A percentile compares a stretch with the other conserved stretches of the same genome.
phyloP scores from a whole-genome alignment of 2,113 vertebrate genomes.

The Zootoca vivipara region DNA sequence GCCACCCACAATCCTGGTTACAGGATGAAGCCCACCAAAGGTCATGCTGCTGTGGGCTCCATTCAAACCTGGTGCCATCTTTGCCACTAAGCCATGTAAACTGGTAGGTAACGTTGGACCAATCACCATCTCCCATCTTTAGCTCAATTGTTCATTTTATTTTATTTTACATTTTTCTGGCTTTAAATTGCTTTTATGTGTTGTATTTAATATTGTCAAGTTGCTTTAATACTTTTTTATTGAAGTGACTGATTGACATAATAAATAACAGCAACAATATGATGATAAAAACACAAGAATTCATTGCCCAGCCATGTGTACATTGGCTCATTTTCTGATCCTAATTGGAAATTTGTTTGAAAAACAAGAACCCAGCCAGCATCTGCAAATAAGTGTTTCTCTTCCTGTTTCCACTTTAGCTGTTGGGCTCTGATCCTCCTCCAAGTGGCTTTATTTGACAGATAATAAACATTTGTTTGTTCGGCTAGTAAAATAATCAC shows the following conservation, averaged over 20 bases:
- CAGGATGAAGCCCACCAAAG: neutral
- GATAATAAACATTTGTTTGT: slow-evolving; percentile 28
- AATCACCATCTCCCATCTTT: neutral
- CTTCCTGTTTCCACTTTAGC: slow-evolving; percentile 5
- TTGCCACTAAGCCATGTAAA: neutral
- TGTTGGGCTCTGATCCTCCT: slow-evolving; percentile 25
- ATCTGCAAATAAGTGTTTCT: neutral
- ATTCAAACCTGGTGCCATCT: neutral
- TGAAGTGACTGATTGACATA: too few species aligned
- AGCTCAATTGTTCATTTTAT: too few species aligned
- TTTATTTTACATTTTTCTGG: too few species aligned
- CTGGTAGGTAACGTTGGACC: neutral
- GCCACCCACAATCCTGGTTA: neutral
- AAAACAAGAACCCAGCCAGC: neutral
- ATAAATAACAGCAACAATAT: neutral
- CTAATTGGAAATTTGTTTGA: slow-evolving; percentile 37
- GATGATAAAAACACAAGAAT: slow-evolving; percentile 55
- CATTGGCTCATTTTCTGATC: slow-evolving; percentile 35
- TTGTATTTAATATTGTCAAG: too few species aligned
- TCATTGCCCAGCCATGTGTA: slow-evolving; percentile 32
- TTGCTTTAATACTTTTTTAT: too few species aligned
- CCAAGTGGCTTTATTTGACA: slow-evolving; percentile 38
- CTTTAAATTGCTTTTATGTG: too few species aligned
- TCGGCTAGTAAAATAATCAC: slow-evolving; percentile 46
- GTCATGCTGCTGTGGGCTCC: too few species aligned